These are phyloP conservation scores for Enteromius afrohamiltoni DNA, from an alignment of 2,797 vertebrate genomes.

Conservation along the genomic window DNA sequence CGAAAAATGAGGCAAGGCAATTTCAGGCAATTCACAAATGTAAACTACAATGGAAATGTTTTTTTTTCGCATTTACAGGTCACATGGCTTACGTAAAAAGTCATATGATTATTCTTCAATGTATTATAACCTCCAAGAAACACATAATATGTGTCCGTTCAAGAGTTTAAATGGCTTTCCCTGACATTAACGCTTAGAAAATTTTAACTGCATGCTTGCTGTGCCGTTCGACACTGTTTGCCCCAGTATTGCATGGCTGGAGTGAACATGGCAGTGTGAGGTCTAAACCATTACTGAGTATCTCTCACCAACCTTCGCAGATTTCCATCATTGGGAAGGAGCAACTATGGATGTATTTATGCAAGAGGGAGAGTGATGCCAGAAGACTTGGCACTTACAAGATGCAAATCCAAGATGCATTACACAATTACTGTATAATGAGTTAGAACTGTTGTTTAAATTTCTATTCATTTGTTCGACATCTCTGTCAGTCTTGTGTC, in stretches of 20 bases:
- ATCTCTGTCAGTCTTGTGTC: slow-evolving; percentile 27
- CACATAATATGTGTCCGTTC: no score
- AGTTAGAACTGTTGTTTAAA: slow-evolving; percentile 39
- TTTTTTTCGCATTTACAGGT: no score
- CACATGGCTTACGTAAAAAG: no score
- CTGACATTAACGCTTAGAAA: no score
- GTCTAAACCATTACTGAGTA: background rate
- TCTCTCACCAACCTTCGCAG: background rate
- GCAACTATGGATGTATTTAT: background rate
- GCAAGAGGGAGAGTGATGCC: background rate
- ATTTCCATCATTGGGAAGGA: slow-evolving; percentile 7
- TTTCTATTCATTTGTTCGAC: slow-evolving; percentile 32
- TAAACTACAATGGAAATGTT: no score
- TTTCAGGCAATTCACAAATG: no score
- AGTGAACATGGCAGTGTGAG: background rate
- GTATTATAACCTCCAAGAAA: no score
- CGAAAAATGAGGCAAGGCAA: no score
- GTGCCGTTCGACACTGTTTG: no score
- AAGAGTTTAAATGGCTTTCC: no score
- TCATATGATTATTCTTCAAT: no score
- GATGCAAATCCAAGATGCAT: background rate
- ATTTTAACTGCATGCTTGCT: no score
- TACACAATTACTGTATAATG: slow-evolving; percentile 7
- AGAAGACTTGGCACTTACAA: slow-evolving; percentile 11
- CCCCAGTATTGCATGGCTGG: background rate